These are phyloP conservation scores for Crenichthys baileyi DNA, from an alignment of 2,797 vertebrate genomes.

Conservation along the genomic window DNA sequence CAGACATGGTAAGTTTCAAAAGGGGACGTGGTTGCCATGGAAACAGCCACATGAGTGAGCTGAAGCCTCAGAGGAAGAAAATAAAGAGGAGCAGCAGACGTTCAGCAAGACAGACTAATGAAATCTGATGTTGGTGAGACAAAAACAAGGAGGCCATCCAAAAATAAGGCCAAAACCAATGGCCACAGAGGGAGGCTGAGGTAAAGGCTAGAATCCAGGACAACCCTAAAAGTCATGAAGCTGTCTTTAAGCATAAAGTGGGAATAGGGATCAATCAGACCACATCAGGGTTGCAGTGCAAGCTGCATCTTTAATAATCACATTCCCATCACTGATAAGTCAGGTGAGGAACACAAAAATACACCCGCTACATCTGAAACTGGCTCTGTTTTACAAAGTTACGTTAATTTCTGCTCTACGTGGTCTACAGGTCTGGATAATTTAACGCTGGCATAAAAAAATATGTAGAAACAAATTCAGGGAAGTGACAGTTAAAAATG, in stretches of 20 bases:
- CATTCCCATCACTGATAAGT: background rate
- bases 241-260: background rate
- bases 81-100: slow-evolving; percentile 37
- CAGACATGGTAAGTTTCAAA: slow-evolving; percentile 71
- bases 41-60: slow-evolving; percentile 73
- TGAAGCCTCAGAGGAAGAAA: slow-evolving; percentile 49
- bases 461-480: background rate
- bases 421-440: background rate
- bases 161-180: slow-evolving; percentile 5
- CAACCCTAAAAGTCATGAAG: background rate
- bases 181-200: slow-evolving; percentile 10
- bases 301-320: background rate
- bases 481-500: background rate
- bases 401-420: background rate
- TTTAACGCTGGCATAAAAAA: background rate
- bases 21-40: slow-evolving; percentile 77
- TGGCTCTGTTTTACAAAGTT: background rate
- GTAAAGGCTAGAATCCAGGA: background rate
- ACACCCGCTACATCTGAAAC: background rate
- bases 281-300: too few species aligned
- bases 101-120: slow-evolving; percentile 27
- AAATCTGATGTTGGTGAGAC: slow-evolving; percentile 26
- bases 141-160: slow-evolving; percentile 8
- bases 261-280: background rate
- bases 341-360: background rate